Evolutionary conservation across 2,888 invertebrate genomes (phyloP).

Genomic region (Diabrotica balteata): DNA sequence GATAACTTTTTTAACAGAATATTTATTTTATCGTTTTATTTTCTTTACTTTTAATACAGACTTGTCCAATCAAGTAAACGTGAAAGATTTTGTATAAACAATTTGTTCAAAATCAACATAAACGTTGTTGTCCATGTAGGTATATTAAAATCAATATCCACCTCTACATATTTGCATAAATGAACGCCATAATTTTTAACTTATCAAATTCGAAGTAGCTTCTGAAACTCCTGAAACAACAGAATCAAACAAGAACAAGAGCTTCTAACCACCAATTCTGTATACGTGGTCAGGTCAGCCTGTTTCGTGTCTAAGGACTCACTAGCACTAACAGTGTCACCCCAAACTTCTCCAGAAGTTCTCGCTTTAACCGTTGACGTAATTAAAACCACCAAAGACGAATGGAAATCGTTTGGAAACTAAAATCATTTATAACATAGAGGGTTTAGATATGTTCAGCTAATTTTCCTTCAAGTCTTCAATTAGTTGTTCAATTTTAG

Average conservation of each 20-base stretch:
- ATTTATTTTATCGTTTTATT: neutral
- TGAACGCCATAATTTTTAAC: neutral
- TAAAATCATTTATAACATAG: neutral
- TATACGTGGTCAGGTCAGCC: constrained; percentile 14
- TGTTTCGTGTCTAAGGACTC: constrained; percentile 14
- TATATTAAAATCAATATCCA: neutral
- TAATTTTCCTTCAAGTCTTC: no score
- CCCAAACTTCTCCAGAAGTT: neutral
- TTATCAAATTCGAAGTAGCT: neutral
- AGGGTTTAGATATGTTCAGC: no score
- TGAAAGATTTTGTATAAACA: neutral
- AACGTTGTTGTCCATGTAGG: no score
- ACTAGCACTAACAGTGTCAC: constrained; percentile 1
- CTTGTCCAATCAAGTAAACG: neutral
- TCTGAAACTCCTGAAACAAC: neutral
- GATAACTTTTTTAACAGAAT: neutral
- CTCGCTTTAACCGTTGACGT: neutral
- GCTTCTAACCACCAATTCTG: constrained; percentile 5
- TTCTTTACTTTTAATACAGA: neutral
- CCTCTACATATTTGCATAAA: neutral
- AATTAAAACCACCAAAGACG: neutral
- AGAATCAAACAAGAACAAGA: neutral
- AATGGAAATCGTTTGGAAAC: neutral
- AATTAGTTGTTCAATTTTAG: no score
- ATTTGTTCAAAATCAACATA: neutral